Percentiles rank a stretch among this genome's conserved stretches.
Evolutionary conservation across 1,140 invertebrate genomes (phyloP).

Genomic region (Drosophila mayri): DNA sequence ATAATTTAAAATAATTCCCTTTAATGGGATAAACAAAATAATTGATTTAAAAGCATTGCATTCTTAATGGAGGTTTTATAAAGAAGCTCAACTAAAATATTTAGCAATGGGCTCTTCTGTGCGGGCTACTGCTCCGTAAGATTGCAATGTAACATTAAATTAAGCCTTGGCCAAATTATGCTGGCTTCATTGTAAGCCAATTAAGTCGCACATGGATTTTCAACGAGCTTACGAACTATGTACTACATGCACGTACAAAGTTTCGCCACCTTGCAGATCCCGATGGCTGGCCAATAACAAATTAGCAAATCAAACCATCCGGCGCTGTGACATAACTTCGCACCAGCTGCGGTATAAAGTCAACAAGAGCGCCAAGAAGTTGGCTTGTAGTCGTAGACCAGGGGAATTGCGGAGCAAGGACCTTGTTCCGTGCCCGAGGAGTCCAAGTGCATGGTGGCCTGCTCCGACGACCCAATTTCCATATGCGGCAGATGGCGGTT

Average conservation of each 20-base stretch:
- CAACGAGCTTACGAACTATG: constrained; percentile 9
- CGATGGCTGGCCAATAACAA: constrained; percentile 65
- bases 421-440: constrained; percentile 40
- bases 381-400: constrained; percentile 37
- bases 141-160: constrained; percentile 2
- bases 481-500: constrained; percentile 69
- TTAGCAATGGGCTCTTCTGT: not conserved
- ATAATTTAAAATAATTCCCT: not conserved
- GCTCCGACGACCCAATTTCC: constrained; percentile 73
- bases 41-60: not conserved
- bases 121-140: not conserved
- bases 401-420: constrained; percentile 68
- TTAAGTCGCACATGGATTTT: constrained; percentile 34
- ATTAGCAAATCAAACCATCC: constrained; percentile 72
- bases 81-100: no score
- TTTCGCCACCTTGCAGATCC: constrained; percentile 16
- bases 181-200: constrained; percentile 22
- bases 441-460: constrained; percentile 18
- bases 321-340: constrained; percentile 67
- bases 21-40: not conserved
- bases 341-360: constrained; percentile 69
- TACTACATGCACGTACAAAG: constrained; percentile 16
- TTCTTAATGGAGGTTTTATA: not conserved
- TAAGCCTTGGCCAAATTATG: constrained; percentile 1
- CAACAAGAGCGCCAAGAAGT: constrained; percentile 55